Percentiles rank a stretch among this genome's conserved stretches.
Conservation (phyloP, 2,888 invertebrate species). For the Patella depressa region DNA sequence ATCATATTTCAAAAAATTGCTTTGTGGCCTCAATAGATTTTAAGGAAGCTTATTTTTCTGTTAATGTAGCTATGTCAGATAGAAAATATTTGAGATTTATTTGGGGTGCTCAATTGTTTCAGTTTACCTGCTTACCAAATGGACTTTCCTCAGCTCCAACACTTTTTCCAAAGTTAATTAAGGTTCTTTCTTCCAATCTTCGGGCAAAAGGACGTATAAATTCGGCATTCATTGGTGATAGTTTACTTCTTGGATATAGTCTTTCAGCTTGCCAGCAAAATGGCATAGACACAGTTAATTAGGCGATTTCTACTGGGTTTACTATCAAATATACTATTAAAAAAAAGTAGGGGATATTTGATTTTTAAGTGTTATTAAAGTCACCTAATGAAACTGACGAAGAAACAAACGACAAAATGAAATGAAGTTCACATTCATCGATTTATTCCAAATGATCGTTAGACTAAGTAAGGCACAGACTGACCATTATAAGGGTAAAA, state of each 20-base stretch:
- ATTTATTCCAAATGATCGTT: too few relatives aligned
- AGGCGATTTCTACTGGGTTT: slow-evolving; percentile 7
- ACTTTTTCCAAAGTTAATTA: not conserved
- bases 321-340: not conserved
- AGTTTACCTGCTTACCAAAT: slow-evolving; percentile 18
- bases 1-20: slow-evolving; percentile 17
- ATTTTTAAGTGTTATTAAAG: too few relatives aligned
- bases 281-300: not conserved
- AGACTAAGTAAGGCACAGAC: too few relatives aligned
- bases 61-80: slow-evolving; percentile 1
- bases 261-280: slow-evolving; percentile 15
- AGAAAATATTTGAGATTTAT: slow-evolving; percentile 8
- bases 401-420: too few relatives aligned
- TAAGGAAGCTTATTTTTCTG: slow-evolving; percentile 22
- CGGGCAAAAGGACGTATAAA: slow-evolving; percentile 17
- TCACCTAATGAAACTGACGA: too few relatives aligned
- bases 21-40: slow-evolving; percentile 20
- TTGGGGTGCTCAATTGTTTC: slow-evolving; percentile 1
- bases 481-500: too few relatives aligned
- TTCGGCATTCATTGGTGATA: slow-evolving; percentile 16
- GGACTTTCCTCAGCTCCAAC: slow-evolving; percentile 3
- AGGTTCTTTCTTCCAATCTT: slow-evolving; percentile 13
- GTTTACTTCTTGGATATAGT: slow-evolving; percentile 26
- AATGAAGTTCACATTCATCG: too few relatives aligned
- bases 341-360: too few relatives aligned